Evolutionary conservation across 2,888 invertebrate species (phyloP).

Genomic region (Pasiphila rectangulata): DNA sequence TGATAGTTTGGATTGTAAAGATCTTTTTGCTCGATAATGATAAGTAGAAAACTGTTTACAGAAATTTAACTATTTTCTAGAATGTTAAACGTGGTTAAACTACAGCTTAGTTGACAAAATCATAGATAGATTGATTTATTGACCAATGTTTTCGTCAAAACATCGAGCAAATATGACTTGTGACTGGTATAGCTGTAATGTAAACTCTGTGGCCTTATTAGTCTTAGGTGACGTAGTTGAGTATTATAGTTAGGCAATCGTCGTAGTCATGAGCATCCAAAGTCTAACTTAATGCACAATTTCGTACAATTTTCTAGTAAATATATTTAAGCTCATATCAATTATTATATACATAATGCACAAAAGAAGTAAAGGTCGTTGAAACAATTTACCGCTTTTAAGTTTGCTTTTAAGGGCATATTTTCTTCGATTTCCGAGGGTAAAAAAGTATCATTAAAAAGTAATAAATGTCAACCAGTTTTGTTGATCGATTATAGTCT

Average conservation of each 20-base stretch:
- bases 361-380: background rate
- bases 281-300: constrained; percentile 12
- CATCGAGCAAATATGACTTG: constrained; percentile 9
- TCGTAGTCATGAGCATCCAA: constrained; percentile 11
- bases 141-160: constrained; percentile 1
- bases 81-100: background rate
- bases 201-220: constrained; percentile 14
- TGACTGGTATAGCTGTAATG: background rate
- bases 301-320: constrained; percentile 11
- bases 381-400: too few species aligned
- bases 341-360: too few species aligned
- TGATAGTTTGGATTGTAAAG: constrained; percentile 13
- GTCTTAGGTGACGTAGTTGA: background rate
- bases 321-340: too few species aligned
- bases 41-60: constrained; percentile 11
- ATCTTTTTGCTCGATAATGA: constrained; percentile 3
- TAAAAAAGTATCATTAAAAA: background rate
- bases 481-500: background rate
- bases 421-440: background rate
- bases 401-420: too few species aligned
- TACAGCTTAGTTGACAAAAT: constrained; percentile 1
- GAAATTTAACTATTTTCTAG: constrained; percentile 4
- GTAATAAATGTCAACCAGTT: too few species aligned
- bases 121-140: background rate
- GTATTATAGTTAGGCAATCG: background rate